phyloP scores from a whole-genome alignment of 2,888 invertebrate genomes.

The Perizoma flavofasciatum region DNA sequence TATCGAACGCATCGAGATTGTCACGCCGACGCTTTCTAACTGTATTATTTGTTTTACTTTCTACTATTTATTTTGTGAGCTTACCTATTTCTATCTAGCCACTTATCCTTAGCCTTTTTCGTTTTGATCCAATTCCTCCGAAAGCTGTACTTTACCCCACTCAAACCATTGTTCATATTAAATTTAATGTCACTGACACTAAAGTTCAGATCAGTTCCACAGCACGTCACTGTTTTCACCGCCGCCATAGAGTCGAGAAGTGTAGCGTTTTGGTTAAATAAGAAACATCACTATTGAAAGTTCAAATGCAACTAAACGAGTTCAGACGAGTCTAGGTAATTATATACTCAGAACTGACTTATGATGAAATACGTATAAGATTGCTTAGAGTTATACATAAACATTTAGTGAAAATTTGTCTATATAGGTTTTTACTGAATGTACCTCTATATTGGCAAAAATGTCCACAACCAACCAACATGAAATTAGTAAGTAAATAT shows the following conservation, averaged over 20 bases:
- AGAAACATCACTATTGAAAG: slow-evolving; percentile 32
- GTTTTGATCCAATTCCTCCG: slow-evolving; percentile 62
- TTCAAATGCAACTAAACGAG: slow-evolving; percentile 43
- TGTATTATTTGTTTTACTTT: no score
- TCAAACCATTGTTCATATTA: slow-evolving; percentile 13
- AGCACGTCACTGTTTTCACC: slow-evolving; percentile 45
- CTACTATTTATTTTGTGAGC: slow-evolving; percentile 23
- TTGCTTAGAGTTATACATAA: no score
- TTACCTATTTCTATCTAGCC: slow-evolving; percentile 64
- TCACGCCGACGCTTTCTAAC: no score
- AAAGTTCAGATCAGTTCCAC: slow-evolving; percentile 53
- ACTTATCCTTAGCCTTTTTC: slow-evolving; percentile 56
- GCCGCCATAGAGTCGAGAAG: slow-evolving; percentile 9
- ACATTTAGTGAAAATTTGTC: no score
- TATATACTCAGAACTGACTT: slow-evolving; percentile 1
- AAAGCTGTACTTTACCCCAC: slow-evolving; percentile 55
- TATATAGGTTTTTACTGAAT: no score
- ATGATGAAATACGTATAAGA: slow-evolving; percentile 5
- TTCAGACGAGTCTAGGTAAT: slow-evolving; percentile 6
- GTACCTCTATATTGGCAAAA: no score
- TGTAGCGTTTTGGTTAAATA: slow-evolving; percentile 9
- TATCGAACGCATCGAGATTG: no score
- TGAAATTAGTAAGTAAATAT: slow-evolving; percentile 6
- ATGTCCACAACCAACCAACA: neutral
- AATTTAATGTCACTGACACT: slow-evolving; percentile 39